A percentile compares a stretch with the other conserved stretches of the same genome.
Conservation (phyloP, 2,888 invertebrate species). For the Clanis bilineata region DNA sequence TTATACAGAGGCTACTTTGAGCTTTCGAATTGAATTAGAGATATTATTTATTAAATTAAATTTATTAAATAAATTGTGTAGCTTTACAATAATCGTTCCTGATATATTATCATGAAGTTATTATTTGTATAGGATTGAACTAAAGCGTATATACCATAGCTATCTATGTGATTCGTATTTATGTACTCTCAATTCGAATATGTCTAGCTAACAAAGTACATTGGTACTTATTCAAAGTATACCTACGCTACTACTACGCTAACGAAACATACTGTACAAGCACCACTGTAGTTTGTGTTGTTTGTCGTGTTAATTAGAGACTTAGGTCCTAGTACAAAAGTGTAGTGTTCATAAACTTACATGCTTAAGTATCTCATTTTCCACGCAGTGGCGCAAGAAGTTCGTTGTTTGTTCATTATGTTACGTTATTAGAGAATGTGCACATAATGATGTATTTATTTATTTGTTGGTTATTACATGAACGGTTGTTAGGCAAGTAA, state of each 20-base stretch:
- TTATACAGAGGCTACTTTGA: too few species aligned
- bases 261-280: not conserved
- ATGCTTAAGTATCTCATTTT: constrained; percentile 4
- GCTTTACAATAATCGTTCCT: too few species aligned
- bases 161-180: too few species aligned
- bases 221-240: not conserved
- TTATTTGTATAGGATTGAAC: too few species aligned
- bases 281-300: not conserved
- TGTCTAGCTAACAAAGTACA: too few species aligned
- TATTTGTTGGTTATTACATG: not conserved
- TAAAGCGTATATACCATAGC: too few species aligned
- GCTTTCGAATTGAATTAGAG: too few species aligned
- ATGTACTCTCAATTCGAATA: too few species aligned
- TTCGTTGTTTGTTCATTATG: constrained; percentile 2
- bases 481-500: not conserved
- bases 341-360: constrained; percentile 5
- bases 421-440: constrained; percentile 3
- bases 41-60: too few species aligned
- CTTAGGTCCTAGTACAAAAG: not conserved
- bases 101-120: too few species aligned
- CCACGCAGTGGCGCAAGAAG: not conserved
- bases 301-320: not conserved
- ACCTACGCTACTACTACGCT: not conserved
- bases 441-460: not conserved
- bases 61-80: too few species aligned